These are phyloP conservation scores for Pristionchus maxplancki DNA, from an alignment of 2,888 invertebrate species.

Conservation along the genomic window DNA sequence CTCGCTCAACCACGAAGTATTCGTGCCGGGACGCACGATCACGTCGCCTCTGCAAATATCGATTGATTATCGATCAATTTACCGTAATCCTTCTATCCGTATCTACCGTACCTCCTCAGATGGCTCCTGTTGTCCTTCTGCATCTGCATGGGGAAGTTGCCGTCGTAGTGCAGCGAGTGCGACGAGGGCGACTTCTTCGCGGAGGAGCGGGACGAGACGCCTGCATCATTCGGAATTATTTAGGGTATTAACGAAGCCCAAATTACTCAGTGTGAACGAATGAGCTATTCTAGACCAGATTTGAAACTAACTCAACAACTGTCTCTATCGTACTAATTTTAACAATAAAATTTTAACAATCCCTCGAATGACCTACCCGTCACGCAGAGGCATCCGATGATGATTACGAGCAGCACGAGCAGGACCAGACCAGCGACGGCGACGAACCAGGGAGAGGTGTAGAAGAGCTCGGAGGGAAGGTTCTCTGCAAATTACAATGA, in stretches of 20 bases:
- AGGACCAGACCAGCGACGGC: conserved; percentile 80
- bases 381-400: conserved; percentile 78
- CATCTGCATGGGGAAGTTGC: conserved; percentile 51
- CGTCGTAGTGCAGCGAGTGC: conserved; percentile 47
- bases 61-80: background rate
- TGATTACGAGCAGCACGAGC: conserved; percentile 79
- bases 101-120: conserved; percentile 30
- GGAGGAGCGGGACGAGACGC: conserved; percentile 13
- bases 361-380: conserved; percentile 60
- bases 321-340: too few species aligned
- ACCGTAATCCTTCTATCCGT: background rate
- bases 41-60: conserved; percentile 16
- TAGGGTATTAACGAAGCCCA: background rate
- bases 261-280: too few species aligned
- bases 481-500: conserved; percentile 61
- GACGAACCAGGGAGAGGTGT: conserved; percentile 81
- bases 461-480: conserved; percentile 78
- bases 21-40: conserved; percentile 71
- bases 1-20: conserved; percentile 71
- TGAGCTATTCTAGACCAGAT: too few species aligned
- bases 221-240: background rate
- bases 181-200: conserved; percentile 47
- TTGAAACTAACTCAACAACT: too few species aligned
- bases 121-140: conserved; percentile 45
- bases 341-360: too few species aligned